Conservation (phyloP, 2,888 invertebrate genomes). For the Cosmia trapezina region DNA sequence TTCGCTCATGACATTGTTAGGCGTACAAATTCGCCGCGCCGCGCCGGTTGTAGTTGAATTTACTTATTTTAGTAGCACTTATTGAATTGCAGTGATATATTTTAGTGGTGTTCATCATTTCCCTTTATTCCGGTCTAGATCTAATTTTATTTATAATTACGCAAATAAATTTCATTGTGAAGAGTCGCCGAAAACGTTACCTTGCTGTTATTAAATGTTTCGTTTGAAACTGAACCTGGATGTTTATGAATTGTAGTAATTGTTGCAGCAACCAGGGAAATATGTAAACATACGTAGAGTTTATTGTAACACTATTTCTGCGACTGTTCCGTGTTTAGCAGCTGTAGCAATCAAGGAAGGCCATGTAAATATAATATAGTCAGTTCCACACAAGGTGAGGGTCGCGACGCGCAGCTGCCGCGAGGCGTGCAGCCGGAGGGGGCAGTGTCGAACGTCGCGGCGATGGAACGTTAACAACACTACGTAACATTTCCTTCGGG, state of each 20-base stretch:
- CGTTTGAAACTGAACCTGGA: slow-evolving; percentile 16
- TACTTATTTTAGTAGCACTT: slow-evolving; percentile 65
- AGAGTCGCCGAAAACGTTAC: slow-evolving; percentile 54
- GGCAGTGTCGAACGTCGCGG: too few relatives aligned
- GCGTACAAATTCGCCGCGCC: slow-evolving; percentile 41
- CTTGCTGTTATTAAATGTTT: slow-evolving; percentile 38
- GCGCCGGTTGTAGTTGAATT: slow-evolving; percentile 41
- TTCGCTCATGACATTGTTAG: slow-evolving; percentile 27
- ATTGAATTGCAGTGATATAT: slow-evolving; percentile 68
- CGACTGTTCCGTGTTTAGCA: slow-evolving; percentile 5
- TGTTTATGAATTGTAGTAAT: slow-evolving; percentile 14
- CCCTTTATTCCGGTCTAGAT: slow-evolving; percentile 44
- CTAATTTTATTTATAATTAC: slow-evolving; percentile 47
- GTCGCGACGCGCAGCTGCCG: too few relatives aligned
- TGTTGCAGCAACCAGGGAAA: slow-evolving; percentile 1
- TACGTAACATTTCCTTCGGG: slow-evolving; percentile 32
- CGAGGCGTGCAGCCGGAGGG: too few relatives aligned
- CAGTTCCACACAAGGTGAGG: not conserved
- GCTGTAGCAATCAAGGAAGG: not conserved
- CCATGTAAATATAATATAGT: not conserved
- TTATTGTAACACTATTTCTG: slow-evolving; percentile 8
- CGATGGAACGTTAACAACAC: slow-evolving; percentile 43
- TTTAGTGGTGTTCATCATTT: slow-evolving; percentile 52
- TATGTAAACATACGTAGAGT: not conserved
- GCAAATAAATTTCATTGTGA: slow-evolving; percentile 41